Evolutionary conservation across 2,113 vertebrate species (phyloP).

Genomic region (Scomber japonicus): DNA sequence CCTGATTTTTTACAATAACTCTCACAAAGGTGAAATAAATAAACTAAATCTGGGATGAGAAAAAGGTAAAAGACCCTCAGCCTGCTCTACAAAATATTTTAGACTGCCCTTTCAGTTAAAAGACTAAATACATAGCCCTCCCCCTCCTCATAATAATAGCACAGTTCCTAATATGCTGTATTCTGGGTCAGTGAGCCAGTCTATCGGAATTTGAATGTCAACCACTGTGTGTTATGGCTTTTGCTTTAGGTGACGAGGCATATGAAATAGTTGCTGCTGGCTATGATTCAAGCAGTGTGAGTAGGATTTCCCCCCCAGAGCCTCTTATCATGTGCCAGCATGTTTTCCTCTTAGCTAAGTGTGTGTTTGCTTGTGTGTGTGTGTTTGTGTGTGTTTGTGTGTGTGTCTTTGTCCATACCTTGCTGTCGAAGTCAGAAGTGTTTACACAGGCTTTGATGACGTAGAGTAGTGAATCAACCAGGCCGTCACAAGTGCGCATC

Average conservation of each 20-base stretch:
- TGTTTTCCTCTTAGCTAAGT: slow-evolving; percentile 38
- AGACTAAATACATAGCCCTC: too few species aligned
- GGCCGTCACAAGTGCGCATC: slow-evolving; percentile 94
- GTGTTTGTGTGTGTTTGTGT: slow-evolving; percentile 16
- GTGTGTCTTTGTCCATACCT: slow-evolving; percentile 84
- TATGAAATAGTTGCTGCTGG: slow-evolving; percentile 32
- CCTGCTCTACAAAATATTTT: too few species aligned
- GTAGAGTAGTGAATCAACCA: slow-evolving; percentile 95
- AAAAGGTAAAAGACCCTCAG: too few species aligned
- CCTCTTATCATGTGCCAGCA: slow-evolving; percentile 56
- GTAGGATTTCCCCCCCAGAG: slow-evolving; percentile 16
- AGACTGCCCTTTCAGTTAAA: too few species aligned
- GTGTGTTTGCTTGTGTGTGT: slow-evolving; percentile 13
- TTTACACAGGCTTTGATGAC: slow-evolving; percentile 99
- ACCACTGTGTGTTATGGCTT: neutral
- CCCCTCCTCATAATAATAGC: too few species aligned
- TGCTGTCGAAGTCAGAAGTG: slow-evolving; percentile 98
- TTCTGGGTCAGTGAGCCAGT: neutral
- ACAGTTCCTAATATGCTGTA: neutral
- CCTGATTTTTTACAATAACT: too few species aligned
- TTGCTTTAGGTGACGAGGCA: slow-evolving; percentile 17
- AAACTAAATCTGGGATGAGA: too few species aligned
- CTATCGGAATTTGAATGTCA: neutral
- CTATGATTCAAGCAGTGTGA: slow-evolving; percentile 39
- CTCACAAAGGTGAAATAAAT: too few species aligned